Conservation (phyloP, 1,140 invertebrate species). For the Drosophila biarmipes region DNA sequence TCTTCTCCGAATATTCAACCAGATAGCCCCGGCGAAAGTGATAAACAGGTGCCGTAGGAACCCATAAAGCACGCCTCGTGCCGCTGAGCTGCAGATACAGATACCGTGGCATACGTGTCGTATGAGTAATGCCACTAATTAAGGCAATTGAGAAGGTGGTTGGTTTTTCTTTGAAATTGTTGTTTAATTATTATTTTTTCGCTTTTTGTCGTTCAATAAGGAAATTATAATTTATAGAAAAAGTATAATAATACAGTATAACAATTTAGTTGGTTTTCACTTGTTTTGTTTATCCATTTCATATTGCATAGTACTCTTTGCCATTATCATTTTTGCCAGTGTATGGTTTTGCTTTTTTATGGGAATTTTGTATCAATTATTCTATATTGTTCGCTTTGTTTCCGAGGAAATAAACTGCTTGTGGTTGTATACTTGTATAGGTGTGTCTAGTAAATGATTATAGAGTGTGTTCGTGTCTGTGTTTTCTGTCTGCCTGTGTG, state of each 20-base stretch:
- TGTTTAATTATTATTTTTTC: conserved; percentile 83
- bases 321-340: conserved; percentile 54
- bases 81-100: no score
- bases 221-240: conserved; percentile 85
- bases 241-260: conserved; percentile 85
- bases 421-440: conserved; percentile 30
- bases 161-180: conserved; percentile 68
- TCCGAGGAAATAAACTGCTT: conserved; percentile 24
- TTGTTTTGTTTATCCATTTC: conserved; percentile 51
- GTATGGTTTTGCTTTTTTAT: conserved; percentile 15
- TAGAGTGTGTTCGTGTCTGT: conserved; percentile 43
- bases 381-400: conserved; percentile 47
- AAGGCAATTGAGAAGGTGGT: conserved; percentile 15
- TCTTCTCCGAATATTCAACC: conserved; percentile 5
- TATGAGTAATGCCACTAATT: conserved; percentile 41
- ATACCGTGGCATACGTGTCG: conserved; percentile 8
- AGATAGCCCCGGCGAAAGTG: conserved; percentile 27
- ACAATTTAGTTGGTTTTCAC: conserved; percentile 80
- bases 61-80: conserved; percentile 19
- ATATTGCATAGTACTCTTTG: conserved; percentile 54
- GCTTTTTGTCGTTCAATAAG: conserved; percentile 79
- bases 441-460: conserved; percentile 50
- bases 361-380: conserved; percentile 19
- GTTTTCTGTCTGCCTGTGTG: conserved; percentile 35
- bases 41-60: conserved; percentile 5